Conservation (phyloP, 2,113 vertebrate species). For the Sapayoa aenigma region DNA sequence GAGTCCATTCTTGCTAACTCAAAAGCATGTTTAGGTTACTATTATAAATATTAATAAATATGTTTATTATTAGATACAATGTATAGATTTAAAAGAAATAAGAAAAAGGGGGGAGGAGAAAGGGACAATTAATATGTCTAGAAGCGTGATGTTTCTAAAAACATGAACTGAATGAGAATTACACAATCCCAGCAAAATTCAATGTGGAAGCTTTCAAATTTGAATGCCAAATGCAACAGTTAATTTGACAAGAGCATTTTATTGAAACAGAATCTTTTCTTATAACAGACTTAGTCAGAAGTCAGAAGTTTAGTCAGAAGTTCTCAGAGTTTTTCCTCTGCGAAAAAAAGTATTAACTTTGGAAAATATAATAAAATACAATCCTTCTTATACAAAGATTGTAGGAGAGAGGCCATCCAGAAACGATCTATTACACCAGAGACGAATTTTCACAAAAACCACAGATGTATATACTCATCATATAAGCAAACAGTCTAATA, state of each 20-base stretch:
- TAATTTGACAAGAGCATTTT: not conserved
- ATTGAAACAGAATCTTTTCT: not conserved
- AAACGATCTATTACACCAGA: not conserved
- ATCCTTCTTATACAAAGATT: not conserved
- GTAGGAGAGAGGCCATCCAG: not conserved
- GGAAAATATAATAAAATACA: not conserved
- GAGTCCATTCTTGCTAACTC: not conserved
- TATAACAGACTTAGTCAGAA: not conserved
- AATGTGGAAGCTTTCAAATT: not conserved
- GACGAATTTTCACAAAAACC: not conserved
- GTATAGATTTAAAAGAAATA: not conserved
- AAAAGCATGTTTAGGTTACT: not conserved
- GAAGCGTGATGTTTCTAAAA: not conserved
- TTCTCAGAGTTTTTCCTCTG: not conserved
- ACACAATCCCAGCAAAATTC: not conserved
- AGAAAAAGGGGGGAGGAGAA: not conserved
- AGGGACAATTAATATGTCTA: not conserved
- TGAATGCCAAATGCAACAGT: not conserved
- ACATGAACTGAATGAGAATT: not conserved
- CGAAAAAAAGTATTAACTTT: not conserved
- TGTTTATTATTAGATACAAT: no score
- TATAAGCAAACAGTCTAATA: not conserved
- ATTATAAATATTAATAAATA: no score
- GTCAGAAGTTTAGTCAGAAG: not conserved
- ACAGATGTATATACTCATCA: not conserved